Evolutionary conservation across 2,797 vertebrate species (phyloP), one percentile per base, ranked within the genome.

Genomic region (Malacoraja senta): DNA sequence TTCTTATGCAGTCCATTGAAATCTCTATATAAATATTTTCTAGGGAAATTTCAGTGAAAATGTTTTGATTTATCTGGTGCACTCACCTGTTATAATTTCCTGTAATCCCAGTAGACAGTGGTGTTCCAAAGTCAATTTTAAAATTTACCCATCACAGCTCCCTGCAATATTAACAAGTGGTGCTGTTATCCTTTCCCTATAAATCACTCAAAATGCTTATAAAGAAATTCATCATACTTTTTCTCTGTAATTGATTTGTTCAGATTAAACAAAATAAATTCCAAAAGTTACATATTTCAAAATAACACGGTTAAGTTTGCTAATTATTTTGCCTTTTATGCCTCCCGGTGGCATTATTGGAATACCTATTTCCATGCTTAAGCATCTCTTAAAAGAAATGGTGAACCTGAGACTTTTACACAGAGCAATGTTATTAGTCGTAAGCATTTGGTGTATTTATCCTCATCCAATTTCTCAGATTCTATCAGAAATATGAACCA

Each of bases 61-160:
- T 88, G 63, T 88, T 65, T 88, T 88, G n/a, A 88, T 32, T 88
- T 65, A 88, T 68, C 63, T 68, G 84, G n/a, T 68, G 21, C 61
- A 35, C 84, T 88, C 21, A 35, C 61, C 63, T 63, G n/a, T 24
- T 88, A 35, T 68, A 32, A 88, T 88, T 68, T 35, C n/a, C n/a
- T 88, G 61, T 32, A 88, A 68, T 88, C 84, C 84, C 84, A 68
- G 84, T 35, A 29, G 84, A 88, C 63, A 88, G 10, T 35, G 84
- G 61, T 32, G 84, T 88, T 68, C 61, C 84, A 88, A 35, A 68
- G 63, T 88, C 65, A 88, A n/a, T 88, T 19, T 88, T 88, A 35
- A 88, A 35, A 26, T 68, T 88, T 88, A 88, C 63, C 32, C 63
- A 8, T 88, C 84, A 65, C 84, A 88, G 29, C 61, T 88, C 61